Conservation (phyloP, 2,113 vertebrate species). For the Mesembrinibis cayennensis region DNA sequence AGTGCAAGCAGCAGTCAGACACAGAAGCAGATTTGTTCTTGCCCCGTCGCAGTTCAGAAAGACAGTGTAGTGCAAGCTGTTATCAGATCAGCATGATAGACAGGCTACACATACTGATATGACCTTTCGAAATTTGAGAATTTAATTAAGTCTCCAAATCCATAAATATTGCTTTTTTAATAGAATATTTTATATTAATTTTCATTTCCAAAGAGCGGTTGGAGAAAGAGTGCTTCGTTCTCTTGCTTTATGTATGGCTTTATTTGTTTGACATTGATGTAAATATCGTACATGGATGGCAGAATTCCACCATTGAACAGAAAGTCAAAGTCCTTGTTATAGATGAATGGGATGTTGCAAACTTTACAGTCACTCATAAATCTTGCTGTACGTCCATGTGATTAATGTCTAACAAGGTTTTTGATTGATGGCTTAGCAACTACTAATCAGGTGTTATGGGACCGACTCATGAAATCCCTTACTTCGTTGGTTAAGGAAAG, state of each 20-base stretch:
- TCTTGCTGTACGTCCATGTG: background rate
- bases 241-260: background rate
- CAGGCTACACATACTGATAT: accelerated
- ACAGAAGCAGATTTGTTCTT: background rate
- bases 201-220: background rate
- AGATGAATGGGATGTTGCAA: constrained; percentile 29
- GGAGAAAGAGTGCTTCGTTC: background rate
- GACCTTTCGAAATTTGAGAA: background rate
- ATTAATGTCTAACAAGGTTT: constrained; percentile 31
- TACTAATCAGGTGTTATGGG: constrained; percentile 9
- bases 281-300: background rate
- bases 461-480: background rate
- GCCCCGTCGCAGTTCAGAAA: background rate
- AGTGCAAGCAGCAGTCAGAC: background rate
- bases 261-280: background rate
- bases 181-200: background rate
- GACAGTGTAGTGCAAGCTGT: background rate
- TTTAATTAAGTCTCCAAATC: background rate
- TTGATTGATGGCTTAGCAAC: constrained; percentile 23
- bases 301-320: background rate
- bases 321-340: background rate
- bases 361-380: constrained; percentile 28
- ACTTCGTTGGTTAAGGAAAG: background rate
- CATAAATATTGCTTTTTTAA: background rate
- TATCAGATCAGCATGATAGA: accelerated